Base-by-base conservation (phyloP, 2,797 vertebrate species). In the Hemibagrus guttatus region DNA sequence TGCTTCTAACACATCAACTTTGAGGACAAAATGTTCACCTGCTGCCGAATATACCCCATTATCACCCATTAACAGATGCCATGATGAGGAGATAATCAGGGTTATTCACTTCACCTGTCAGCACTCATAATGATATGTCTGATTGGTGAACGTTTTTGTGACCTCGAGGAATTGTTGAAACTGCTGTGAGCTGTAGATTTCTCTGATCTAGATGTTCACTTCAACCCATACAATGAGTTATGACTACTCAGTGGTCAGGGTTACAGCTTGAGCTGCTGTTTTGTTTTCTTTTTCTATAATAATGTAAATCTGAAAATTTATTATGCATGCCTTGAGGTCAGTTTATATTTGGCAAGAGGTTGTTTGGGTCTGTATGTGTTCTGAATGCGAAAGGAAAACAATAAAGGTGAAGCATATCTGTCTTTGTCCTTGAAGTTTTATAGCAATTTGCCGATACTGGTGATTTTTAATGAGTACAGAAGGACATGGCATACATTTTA, bases 241-340 rank as follows among this genome's bases (percentile, higher is more conserved):
- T 46, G 13, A 31, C n/a, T 17, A 31, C 58, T 80, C 35, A 39
- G 13, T 61, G 78, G 75, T 78, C 28, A 63, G 35, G 42, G 56
- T 1, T 80, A 61, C 7, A 7, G 78, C 11, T 23, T 26, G 16
- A 35, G 35, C 80, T 66, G 61, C 4, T 66, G 26, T 12, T 21
- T n/a, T 64, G 17, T 28, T 64, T 74, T 28, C 31, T 31, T 26
- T 61, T 13, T 31, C 17, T 52, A 31, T 21, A 49, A 64, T 81
- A 46, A 63, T 81, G 11, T 46, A 63, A 64, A 64, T 46, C 58
- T 81, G 39, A 63, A 63, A 42, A 81, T 81, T 46, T 26, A 81
- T 81, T 49, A 81, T 64, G 35, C 42, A 81, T 28, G 46, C 59
- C 46, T 52, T 64, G n/a, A 66, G 63, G 63, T 82, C 78, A 61